Evolutionary conservation across 2,113 vertebrate genomes (phyloP).

Genomic region (Cyanoderma ruficeps): DNA sequence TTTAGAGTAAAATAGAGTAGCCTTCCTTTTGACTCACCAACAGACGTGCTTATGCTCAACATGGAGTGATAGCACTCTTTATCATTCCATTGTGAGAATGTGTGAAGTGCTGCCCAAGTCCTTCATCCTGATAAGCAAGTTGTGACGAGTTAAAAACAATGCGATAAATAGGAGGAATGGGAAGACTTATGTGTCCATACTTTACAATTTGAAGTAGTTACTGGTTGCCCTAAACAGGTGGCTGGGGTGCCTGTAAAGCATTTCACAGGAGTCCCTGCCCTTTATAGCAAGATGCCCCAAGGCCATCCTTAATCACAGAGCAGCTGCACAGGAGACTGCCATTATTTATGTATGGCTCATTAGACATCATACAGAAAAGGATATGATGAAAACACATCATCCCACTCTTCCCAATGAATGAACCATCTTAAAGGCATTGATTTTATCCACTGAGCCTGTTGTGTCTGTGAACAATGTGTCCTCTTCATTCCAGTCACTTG

Average conservation of each 20-base stretch:
- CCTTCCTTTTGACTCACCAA: background rate
- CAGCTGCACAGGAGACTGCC: background rate
- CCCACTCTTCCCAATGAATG: rapidly evolving
- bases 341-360: background rate
- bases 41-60: background rate
- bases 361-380: background rate
- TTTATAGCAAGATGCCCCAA: background rate
- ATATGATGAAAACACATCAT: background rate
- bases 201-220: background rate
- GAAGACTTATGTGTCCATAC: background rate
- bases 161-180: background rate
- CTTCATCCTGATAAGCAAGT: background rate
- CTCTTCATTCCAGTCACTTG: background rate
- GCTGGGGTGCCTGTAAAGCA: background rate
- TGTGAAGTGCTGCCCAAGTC: background rate
- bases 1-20: background rate
- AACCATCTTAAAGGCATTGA: background rate
- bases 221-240: background rate
- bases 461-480: background rate
- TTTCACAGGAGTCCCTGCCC: background rate
- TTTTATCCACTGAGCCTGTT: background rate
- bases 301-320: background rate
- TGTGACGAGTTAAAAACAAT: background rate
- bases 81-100: background rate
- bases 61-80: background rate